Evolutionary conservation across 2,888 invertebrate species (phyloP).

Genomic region (Drosophila meridionalis): DNA sequence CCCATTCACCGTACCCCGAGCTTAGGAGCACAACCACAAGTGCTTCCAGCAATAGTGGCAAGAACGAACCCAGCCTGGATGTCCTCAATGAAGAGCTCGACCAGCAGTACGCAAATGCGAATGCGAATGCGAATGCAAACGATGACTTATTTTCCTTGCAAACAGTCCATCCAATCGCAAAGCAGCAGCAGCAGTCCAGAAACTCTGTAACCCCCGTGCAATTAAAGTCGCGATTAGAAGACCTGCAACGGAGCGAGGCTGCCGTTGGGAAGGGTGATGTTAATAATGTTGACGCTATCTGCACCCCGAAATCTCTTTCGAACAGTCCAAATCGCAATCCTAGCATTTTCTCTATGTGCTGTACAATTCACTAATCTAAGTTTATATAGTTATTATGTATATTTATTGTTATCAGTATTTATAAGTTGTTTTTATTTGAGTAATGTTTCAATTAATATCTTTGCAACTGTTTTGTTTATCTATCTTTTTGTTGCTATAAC

Average conservation of each 20-base stretch:
- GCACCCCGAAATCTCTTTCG: slow-evolving; percentile 45
- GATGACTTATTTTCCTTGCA: slow-evolving; percentile 8
- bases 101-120: not conserved
- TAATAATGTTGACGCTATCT: slow-evolving; percentile 73
- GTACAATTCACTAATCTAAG: slow-evolving; percentile 75
- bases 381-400: slow-evolving; percentile 12
- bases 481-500: not conserved
- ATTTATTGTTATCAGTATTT: slow-evolving; percentile 21
- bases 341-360: slow-evolving; percentile 74
- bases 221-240: slow-evolving; percentile 87
- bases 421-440: slow-evolving; percentile 26
- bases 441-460: slow-evolving; percentile 29
- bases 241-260: slow-evolving; percentile 72
- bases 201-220: slow-evolving; percentile 88
- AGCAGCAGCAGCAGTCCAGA: slow-evolving; percentile 62
- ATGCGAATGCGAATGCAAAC: not conserved
- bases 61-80: slow-evolving; percentile 37
- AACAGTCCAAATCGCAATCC: slow-evolving; percentile 51
- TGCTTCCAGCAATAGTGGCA: slow-evolving; percentile 70
- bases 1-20: slow-evolving; percentile 89
- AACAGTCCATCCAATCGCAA: slow-evolving; percentile 20
- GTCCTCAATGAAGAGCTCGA: slow-evolving; percentile 27
- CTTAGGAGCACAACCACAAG: slow-evolving; percentile 66
- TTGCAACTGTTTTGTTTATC: slow-evolving; percentile 20
- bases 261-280: slow-evolving; percentile 74